Conservation (phyloP, 1,140 invertebrate species). For the Macrosteles quadrilineatus region DNA sequence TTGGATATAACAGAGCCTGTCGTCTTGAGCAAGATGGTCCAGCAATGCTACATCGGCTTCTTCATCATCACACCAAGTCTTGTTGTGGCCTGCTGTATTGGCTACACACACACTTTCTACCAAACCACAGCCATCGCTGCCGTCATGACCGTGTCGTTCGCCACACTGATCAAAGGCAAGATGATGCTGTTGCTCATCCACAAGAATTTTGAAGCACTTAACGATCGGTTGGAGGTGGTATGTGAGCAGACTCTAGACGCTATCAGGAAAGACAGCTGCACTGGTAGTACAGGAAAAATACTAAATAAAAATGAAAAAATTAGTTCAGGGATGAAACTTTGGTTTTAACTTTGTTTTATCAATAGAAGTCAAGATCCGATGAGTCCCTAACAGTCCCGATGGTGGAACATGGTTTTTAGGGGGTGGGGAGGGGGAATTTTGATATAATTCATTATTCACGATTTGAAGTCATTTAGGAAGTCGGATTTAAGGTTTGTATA, state of each 20-base stretch:
- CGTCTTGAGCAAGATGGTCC: not conserved
- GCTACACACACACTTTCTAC: not conserved
- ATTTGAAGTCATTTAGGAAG: too few relatives aligned
- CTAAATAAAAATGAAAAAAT: too few relatives aligned
- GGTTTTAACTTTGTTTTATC: too few relatives aligned
- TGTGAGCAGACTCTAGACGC: not conserved
- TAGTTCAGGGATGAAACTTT: too few relatives aligned
- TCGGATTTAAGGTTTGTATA: too few relatives aligned
- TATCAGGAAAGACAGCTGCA: not conserved
- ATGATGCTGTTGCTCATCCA: constrained; percentile 3
- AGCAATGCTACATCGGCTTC: not conserved
- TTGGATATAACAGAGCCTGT: not conserved
- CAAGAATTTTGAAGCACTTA: not conserved
- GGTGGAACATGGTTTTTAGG: too few relatives aligned
- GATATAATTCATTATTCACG: too few relatives aligned
- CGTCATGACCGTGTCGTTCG: not conserved
- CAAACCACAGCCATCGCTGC: not conserved
- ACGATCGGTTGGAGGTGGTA: not conserved
- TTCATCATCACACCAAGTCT: not conserved
- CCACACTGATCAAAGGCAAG: constrained; percentile 6
- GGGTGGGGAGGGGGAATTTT: too few relatives aligned
- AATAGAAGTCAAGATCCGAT: too few relatives aligned
- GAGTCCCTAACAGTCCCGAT: too few relatives aligned
- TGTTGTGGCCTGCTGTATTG: not conserved
- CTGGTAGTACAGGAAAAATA: too few relatives aligned